Conservation (phyloP, 2,797 vertebrate genomes). For the Hemitrygon akajei region DNA sequence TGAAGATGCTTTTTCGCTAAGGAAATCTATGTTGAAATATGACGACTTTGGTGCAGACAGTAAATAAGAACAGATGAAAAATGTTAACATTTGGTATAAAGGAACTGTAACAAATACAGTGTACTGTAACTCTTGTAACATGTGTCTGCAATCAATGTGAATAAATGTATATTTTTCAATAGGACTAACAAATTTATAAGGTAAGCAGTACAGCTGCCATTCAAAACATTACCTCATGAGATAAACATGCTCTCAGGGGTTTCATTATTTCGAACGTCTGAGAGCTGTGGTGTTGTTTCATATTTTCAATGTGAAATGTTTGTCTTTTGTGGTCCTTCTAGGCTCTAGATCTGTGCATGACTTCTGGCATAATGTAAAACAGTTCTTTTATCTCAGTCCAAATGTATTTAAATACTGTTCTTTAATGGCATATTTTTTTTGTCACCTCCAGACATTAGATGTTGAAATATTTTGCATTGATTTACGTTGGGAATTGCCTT, state of each 20-base stretch:
- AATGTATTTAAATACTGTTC: background rate
- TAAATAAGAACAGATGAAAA: constrained; percentile 37
- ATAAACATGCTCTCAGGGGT: constrained; percentile 23
- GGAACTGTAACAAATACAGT: constrained; percentile 35
- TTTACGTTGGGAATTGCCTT: background rate
- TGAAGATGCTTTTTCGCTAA: background rate
- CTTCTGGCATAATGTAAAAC: constrained; percentile 1
- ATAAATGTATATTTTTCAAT: constrained; percentile 37
- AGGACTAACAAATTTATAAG: constrained; percentile 36
- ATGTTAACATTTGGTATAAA: constrained; percentile 34
- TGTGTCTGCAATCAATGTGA: constrained; percentile 36
- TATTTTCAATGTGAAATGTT: constrained; percentile 28
- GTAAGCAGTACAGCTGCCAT: constrained; percentile 29
- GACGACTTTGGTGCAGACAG: background rate
- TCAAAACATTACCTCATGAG: constrained; percentile 38
- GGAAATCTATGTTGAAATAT: background rate
- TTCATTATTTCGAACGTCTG: constrained; percentile 18
- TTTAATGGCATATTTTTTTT: background rate
- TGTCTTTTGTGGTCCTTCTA: constrained; percentile 33
- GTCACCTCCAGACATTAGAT: constrained; percentile 2
- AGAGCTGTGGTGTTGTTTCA: constrained; percentile 15
- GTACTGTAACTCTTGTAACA: constrained; percentile 24
- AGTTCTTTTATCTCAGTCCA: constrained; percentile 13
- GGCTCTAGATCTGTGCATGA: background rate
- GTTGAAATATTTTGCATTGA: constrained; percentile 7